phyloP scores from a whole-genome alignment of 2,888 invertebrate genomes.

The Argyresthia goedartella region DNA sequence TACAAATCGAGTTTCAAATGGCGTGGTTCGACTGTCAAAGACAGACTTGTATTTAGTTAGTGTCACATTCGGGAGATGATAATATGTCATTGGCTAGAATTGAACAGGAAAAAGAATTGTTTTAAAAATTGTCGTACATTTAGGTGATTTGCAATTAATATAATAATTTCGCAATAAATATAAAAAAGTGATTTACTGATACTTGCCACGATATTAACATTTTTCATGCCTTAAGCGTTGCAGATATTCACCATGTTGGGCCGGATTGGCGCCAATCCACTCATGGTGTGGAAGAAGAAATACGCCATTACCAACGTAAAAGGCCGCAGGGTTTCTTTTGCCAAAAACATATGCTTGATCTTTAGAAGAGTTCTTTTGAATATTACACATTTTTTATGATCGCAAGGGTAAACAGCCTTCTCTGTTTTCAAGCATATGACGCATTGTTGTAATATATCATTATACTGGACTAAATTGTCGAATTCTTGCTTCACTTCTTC shows the following conservation, averaged over 20 bases:
- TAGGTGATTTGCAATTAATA: too few species aligned
- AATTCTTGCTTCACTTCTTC: slow-evolving; percentile 65
- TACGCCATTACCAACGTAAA: slow-evolving; percentile 61
- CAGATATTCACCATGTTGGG: slow-evolving; percentile 71
- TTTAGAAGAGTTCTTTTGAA: slow-evolving; percentile 30
- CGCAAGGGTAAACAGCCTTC: slow-evolving; percentile 27
- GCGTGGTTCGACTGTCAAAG: too few species aligned
- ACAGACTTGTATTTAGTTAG: too few species aligned
- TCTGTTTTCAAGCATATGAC: slow-evolving; percentile 40
- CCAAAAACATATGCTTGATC: slow-evolving; percentile 46
- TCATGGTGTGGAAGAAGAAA: slow-evolving; percentile 65
- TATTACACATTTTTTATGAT: slow-evolving; percentile 30
- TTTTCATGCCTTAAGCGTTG: slow-evolving; percentile 56
- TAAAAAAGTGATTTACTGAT: not conserved
- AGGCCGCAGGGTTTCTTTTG: slow-evolving; percentile 65
- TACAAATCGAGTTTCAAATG: too few species aligned
- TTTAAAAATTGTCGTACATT: too few species aligned
- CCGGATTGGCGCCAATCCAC: slow-evolving; percentile 58
- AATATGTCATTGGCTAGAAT: too few species aligned
- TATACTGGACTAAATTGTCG: slow-evolving; percentile 52
- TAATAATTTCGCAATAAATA: too few species aligned
- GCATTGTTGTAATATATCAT: slow-evolving; percentile 40
- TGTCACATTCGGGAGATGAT: too few species aligned
- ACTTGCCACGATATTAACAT: slow-evolving; percentile 60
- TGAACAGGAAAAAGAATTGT: too few species aligned